These are phyloP conservation scores for Dromaius novaehollandiae DNA, from an alignment of 2,113 vertebrate genomes.

Conservation along the genomic window DNA sequence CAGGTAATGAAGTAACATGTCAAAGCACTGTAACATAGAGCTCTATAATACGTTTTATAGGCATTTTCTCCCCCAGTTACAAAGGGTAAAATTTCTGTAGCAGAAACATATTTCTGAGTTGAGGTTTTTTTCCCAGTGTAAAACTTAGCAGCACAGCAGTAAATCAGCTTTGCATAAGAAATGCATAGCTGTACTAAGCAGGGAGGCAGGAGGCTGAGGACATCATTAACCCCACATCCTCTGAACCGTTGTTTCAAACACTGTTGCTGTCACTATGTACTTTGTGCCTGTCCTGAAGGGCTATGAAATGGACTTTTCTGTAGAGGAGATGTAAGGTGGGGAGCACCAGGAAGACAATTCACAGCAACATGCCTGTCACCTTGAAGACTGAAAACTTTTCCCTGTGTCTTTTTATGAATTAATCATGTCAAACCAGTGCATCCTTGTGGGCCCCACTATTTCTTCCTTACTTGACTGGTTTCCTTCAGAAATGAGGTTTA, in stretches of 20 bases:
- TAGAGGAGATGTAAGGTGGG: not conserved
- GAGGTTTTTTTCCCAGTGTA: not conserved
- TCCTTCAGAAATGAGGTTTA: not conserved
- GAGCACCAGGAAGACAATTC: not conserved
- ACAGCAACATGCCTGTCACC: not conserved
- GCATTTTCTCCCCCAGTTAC: not conserved
- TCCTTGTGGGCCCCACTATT: accelerated
- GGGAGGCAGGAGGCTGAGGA: not conserved
- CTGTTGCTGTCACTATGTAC: not conserved
- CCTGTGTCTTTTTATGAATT: not conserved
- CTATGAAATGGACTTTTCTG: not conserved
- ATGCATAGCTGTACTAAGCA: not conserved
- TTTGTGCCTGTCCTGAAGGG: not conserved
- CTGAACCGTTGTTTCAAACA: not conserved
- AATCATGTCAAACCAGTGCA: not conserved
- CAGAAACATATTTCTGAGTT: constrained; percentile 6
- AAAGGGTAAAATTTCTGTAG: constrained; percentile 15
- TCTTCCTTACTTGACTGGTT: not conserved
- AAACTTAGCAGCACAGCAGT: constrained; percentile 9
- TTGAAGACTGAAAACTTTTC: not conserved
- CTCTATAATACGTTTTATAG: not conserved
- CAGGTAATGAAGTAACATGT: not conserved
- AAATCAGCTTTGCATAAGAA: constrained; percentile 17
- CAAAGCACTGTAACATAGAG: not conserved
- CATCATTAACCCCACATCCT: not conserved